These are phyloP conservation scores for Scolopax mira DNA, from an alignment of 2,113 vertebrate species.

Conservation along the genomic window DNA sequence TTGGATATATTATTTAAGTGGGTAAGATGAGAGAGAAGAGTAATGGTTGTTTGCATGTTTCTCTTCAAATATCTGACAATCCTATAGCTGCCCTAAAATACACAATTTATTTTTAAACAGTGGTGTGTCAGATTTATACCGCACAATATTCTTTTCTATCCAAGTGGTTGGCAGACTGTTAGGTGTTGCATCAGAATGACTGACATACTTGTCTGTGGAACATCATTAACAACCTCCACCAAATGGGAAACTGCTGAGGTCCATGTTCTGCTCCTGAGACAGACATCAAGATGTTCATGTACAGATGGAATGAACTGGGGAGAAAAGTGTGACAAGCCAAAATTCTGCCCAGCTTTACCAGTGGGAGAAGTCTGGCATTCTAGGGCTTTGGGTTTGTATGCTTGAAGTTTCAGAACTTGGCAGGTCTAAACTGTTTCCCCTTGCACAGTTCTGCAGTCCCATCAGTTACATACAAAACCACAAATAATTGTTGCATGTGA, in stretches of 20 bases:
- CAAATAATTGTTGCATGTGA: background rate
- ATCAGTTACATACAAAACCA: background rate
- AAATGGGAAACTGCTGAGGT: background rate
- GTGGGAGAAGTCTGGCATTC: background rate
- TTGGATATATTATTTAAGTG: background rate
- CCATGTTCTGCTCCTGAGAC: background rate
- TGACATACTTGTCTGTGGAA: background rate
- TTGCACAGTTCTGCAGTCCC: rapidly evolving
- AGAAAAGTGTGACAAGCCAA: background rate
- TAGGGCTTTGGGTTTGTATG: background rate
- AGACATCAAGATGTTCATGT: background rate
- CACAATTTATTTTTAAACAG: background rate
- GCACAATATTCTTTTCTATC: background rate
- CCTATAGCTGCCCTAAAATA: background rate
- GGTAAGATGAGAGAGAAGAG: background rate
- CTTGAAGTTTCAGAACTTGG: background rate
- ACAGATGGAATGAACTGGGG: background rate
- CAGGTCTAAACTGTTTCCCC: background rate
- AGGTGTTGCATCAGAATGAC: background rate
- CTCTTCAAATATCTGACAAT: background rate
- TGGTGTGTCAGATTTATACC: background rate
- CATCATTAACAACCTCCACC: background rate
- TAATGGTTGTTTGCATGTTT: background rate
- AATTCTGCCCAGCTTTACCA: background rate
- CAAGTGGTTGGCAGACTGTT: background rate